These are phyloP conservation scores for Zele albiditarsus DNA, from an alignment of 2,888 invertebrate genomes.

Conservation along the genomic window DNA sequence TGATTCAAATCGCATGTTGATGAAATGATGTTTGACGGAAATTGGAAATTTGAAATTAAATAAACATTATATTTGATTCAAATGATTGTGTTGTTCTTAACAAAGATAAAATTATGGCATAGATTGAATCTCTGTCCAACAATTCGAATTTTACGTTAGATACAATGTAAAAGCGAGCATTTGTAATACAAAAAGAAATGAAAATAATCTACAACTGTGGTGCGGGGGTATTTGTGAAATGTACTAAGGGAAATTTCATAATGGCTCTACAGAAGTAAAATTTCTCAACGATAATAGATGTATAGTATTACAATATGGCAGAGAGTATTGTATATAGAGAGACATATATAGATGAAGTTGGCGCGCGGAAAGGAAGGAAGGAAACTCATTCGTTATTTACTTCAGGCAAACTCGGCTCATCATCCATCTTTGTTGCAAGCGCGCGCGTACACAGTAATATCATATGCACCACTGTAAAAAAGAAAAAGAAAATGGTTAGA, in stretches of 20 bases:
- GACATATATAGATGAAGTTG: neutral
- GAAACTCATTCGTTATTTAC: constrained; percentile 7
- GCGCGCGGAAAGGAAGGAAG: neutral
- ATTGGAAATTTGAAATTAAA: too few species aligned
- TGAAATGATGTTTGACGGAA: too few species aligned
- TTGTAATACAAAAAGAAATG: neutral
- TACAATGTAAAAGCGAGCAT: too few species aligned
- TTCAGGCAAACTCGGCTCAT: neutral
- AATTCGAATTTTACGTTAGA: too few species aligned
- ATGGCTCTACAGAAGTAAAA: neutral
- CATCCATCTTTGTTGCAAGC: neutral
- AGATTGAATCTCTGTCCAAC: too few species aligned
- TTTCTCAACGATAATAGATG: neutral
- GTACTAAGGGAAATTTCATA: neutral
- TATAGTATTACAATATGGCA: neutral
- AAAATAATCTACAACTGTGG: neutral
- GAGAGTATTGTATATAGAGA: neutral
- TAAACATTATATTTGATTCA: too few species aligned
- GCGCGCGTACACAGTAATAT: neutral
- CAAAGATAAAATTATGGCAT: too few species aligned
- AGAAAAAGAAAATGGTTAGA: neutral
- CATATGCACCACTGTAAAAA: neutral
- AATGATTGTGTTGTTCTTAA: too few species aligned
- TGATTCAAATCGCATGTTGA: too few species aligned
- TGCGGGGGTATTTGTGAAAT: neutral